A percentile compares a stretch with the other conserved stretches of the same genome.
Evolutionary conservation across 2,888 invertebrate species (phyloP).

Genomic region (Xylocampa areola): DNA sequence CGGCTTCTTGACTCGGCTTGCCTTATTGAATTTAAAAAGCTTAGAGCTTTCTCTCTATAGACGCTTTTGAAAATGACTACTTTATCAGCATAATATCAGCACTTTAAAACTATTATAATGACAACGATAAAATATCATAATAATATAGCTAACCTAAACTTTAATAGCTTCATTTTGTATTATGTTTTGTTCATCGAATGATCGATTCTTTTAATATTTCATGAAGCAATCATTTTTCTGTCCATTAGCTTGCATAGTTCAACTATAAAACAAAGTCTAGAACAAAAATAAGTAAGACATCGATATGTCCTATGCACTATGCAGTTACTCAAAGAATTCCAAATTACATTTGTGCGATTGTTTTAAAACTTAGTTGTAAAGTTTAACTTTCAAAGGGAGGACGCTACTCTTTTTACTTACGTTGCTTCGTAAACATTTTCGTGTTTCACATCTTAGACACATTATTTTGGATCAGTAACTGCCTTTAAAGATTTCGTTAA

Average conservation of each 20-base stretch:
- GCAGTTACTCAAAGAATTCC: constrained; percentile 23
- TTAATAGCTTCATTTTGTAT: constrained; percentile 37
- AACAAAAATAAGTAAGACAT: constrained; percentile 22
- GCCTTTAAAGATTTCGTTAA: background rate
- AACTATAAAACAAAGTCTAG: constrained; percentile 8
- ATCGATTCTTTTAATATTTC: constrained; percentile 34
- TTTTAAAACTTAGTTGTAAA: constrained; percentile 37
- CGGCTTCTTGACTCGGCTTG: constrained; percentile 43
- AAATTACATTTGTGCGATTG: constrained; percentile 39
- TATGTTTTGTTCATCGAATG: constrained; percentile 29
- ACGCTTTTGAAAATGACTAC: constrained; percentile 23
- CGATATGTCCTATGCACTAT: constrained; percentile 12
- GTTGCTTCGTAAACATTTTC: background rate
- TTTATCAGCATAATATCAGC: constrained; percentile 20
- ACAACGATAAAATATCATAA: constrained; percentile 31
- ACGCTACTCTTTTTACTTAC: constrained; percentile 4
- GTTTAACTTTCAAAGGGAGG: constrained; percentile 26
- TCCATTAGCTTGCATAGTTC: constrained; percentile 2
- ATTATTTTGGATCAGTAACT: background rate
- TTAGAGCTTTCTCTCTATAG: constrained; percentile 23
- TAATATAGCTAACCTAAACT: constrained; percentile 25
- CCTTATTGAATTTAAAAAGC: constrained; percentile 50
- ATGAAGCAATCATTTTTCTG: constrained; percentile 22
- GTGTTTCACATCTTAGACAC: constrained; percentile 8
- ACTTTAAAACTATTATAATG: constrained; percentile 16